phyloP scores from a whole-genome alignment of 2,888 invertebrate genomes.

The Pandemis corylana region DNA sequence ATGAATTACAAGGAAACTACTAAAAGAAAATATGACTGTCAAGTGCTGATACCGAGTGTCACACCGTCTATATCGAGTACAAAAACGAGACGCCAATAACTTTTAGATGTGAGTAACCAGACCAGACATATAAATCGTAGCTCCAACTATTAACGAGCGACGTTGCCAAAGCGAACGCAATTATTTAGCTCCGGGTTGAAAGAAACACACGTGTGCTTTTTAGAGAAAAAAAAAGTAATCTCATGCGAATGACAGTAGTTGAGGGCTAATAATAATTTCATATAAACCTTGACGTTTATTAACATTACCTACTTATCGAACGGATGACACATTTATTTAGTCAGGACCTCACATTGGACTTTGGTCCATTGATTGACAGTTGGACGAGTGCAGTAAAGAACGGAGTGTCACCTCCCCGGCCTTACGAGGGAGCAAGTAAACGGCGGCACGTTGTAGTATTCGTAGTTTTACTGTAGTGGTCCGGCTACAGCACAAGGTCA shows the following conservation, averaged over 20 bases:
- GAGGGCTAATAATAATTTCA: not conserved
- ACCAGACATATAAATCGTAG: conserved; percentile 23
- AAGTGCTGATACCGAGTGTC: conserved; percentile 38
- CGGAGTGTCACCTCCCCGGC: not conserved
- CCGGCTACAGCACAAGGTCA: conserved; percentile 38
- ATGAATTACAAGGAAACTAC: conserved; percentile 14
- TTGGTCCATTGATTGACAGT: conserved; percentile 26
- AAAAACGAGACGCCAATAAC: conserved; percentile 24
- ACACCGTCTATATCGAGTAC: conserved; percentile 38
- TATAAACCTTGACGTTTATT: not conserved
- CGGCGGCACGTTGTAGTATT: conserved; percentile 28
- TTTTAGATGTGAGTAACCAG: conserved; percentile 2
- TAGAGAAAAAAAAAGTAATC: conserved; percentile 20
- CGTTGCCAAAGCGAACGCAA: conserved; percentile 44
- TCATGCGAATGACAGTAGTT: not conserved
- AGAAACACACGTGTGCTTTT: conserved; percentile 30
- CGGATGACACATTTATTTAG: conserved; percentile 3
- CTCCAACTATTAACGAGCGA: conserved; percentile 27
- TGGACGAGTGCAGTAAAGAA: not conserved
- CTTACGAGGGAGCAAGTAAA: not conserved
- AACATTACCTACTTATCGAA: not conserved
- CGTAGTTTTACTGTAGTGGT: conserved; percentile 31
- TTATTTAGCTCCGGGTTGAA: conserved; percentile 35
- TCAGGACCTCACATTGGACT: conserved; percentile 11
- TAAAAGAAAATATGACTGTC: conserved; percentile 35